A percentile compares a stretch with the other conserved stretches of the same genome.
Evolutionary conservation across 2,113 vertebrate genomes (phyloP).

Genomic region (Illadopsis cleaveri): DNA sequence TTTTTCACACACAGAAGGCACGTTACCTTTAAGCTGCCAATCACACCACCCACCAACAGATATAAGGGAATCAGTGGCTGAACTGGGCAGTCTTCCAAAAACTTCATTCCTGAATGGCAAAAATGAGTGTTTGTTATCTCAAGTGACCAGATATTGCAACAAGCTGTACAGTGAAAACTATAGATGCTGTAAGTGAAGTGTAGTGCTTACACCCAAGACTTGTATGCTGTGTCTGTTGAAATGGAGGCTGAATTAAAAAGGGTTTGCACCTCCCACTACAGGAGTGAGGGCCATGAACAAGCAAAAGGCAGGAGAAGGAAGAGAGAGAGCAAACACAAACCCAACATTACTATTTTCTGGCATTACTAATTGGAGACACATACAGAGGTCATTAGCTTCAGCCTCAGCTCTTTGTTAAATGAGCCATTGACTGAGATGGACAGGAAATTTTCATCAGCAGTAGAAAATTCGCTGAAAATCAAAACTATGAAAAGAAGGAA

Average conservation of each 20-base stretch:
- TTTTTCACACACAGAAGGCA: slow-evolving; percentile 11
- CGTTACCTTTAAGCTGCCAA: slow-evolving; percentile 75
- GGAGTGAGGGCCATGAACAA: neutral
- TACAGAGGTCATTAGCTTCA: neutral
- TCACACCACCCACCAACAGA: slow-evolving; percentile 69
- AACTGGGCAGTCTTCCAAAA: slow-evolving; percentile 71
- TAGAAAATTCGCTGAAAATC: neutral
- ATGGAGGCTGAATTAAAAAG: neutral
- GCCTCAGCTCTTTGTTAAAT: neutral
- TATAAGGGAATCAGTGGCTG: slow-evolving; percentile 76
- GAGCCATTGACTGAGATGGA: neutral
- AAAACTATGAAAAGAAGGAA: neutral
- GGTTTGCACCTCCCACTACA: neutral
- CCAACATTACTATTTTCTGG: neutral
- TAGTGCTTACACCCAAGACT: neutral
- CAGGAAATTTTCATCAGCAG: neutral
- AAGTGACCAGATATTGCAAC: neutral
- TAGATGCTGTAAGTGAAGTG: neutral
- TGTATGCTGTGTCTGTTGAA: neutral
- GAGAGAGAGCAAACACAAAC: neutral
- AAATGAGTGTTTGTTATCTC: slow-evolving; percentile 25
- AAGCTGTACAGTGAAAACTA: neutral
- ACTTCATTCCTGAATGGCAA: slow-evolving; percentile 70
- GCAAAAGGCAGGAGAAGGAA: neutral
- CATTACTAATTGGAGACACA: neutral